phyloP scores from a whole-genome alignment of 2,113 vertebrate genomes.

The Amblyopsis rosae region DNA sequence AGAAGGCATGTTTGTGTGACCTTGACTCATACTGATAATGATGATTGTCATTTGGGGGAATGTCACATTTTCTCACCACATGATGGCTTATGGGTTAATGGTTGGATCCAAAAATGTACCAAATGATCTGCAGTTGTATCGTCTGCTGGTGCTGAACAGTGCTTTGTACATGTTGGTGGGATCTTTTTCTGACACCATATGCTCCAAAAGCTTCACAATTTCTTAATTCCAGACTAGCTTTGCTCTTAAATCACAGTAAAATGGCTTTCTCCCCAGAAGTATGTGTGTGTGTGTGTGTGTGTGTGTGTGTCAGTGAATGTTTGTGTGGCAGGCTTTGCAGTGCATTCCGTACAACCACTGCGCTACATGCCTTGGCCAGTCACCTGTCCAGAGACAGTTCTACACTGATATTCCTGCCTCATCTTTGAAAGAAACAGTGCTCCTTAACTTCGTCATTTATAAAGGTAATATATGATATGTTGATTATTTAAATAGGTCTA shows the following conservation, averaged over 20 bases:
- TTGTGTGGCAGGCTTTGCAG: not conserved
- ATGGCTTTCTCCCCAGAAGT: not conserved
- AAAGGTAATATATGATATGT: not conserved
- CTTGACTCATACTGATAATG: conserved; percentile 34
- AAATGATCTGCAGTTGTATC: no score
- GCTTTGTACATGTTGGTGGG: no score
- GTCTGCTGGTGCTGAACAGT: no score
- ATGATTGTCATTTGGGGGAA: conserved; percentile 17
- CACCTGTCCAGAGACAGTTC: not conserved
- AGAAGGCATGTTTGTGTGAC: conserved; percentile 36
- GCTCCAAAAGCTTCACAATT: conserved; percentile 36
- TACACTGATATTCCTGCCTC: not conserved
- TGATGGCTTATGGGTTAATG: conserved; percentile 6
- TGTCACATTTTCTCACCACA: conserved; percentile 38
- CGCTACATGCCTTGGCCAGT: not conserved
- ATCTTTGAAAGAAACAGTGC: not conserved
- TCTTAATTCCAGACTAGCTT: conserved; percentile 3
- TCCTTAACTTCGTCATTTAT: not conserved
- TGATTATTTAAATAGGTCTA: not conserved
- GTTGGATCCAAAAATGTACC: no score
- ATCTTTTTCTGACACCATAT: conserved; percentile 30
- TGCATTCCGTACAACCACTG: not conserved
- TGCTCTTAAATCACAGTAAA: conserved; percentile 1
- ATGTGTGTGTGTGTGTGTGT: not conserved
- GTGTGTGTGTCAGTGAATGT: not conserved